These are phyloP conservation scores for Xestia xanthographa DNA, from an alignment of 2,888 invertebrate species.

Conservation along the genomic window DNA sequence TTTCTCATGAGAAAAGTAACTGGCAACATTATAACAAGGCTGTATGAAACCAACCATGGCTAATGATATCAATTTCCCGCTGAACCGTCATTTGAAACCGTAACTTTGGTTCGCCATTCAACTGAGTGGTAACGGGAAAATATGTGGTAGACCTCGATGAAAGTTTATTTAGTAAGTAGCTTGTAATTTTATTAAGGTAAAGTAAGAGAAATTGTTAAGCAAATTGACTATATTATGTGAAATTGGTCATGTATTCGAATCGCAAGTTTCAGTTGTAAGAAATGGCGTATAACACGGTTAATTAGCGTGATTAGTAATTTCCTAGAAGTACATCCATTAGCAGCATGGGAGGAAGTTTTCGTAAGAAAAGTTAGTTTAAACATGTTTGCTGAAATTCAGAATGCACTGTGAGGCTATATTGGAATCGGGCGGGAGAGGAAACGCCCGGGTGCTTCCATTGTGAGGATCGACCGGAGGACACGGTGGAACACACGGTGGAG, in stretches of 20 bases:
- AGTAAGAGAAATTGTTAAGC: neutral
- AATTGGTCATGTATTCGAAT: neutral
- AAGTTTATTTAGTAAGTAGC: constrained; percentile 13
- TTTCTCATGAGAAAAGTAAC: constrained; percentile 41
- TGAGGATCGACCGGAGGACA: too few relatives aligned
- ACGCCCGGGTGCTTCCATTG: too few relatives aligned
- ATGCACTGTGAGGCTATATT: neutral
- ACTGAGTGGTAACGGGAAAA: constrained; percentile 23
- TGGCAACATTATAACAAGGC: constrained; percentile 28
- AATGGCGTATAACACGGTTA: neutral
- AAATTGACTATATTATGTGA: neutral
- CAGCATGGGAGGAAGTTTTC: neutral
- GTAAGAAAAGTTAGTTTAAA: neutral
- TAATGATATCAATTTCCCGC: constrained; percentile 62
- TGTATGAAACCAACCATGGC: constrained; percentile 40
- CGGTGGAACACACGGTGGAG: too few relatives aligned
- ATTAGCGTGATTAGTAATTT: neutral
- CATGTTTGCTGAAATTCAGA: neutral
- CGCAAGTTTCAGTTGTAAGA: neutral
- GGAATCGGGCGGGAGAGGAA: too few relatives aligned
- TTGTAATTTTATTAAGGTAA: neutral
- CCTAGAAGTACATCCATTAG: neutral
- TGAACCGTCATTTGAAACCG: constrained; percentile 46
- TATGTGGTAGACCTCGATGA: constrained; percentile 22
- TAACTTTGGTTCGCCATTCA: constrained; percentile 31